Percentiles rank a stretch among this genome's conserved stretches.
Conservation (phyloP, 2,888 invertebrate genomes). For the Acanthosepion esculentum region DNA sequence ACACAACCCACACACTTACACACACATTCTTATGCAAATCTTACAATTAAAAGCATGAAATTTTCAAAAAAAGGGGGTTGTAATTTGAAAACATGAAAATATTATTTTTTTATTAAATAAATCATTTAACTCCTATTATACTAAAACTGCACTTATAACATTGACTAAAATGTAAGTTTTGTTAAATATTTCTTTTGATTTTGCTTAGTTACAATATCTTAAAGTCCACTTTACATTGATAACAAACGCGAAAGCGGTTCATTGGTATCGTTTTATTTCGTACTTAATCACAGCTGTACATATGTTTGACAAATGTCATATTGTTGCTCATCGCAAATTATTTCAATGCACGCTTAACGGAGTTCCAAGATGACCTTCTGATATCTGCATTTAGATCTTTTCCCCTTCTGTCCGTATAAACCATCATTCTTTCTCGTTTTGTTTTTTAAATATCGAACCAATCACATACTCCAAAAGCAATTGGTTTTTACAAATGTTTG, state of each 20-base stretch:
- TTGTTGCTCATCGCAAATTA: not conserved
- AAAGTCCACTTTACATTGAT: not conserved
- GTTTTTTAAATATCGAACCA: not conserved
- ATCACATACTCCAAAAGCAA: not conserved
- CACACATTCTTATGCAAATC: no score
- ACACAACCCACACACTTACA: no score
- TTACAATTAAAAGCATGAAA: no score
- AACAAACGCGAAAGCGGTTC: not conserved
- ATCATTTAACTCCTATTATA: no score
- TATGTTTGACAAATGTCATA: not conserved
- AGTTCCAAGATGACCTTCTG: not conserved
- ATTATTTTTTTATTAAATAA: no score
- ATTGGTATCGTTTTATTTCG: not conserved
- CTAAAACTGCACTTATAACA: no score
- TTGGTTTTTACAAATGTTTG: not conserved
- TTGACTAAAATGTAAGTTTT: no score
- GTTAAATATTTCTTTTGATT: no score
- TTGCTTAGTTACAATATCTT: not conserved
- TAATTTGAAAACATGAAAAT: no score
- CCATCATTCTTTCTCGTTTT: not conserved
- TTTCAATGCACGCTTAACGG: not conserved
- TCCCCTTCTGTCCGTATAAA: not conserved
- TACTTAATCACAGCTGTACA: conserved; percentile 33
- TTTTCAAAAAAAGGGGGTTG: not conserved
- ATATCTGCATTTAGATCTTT: not conserved